Conservation (phyloP, 2,888 invertebrate species). For the Leucania comma region DNA sequence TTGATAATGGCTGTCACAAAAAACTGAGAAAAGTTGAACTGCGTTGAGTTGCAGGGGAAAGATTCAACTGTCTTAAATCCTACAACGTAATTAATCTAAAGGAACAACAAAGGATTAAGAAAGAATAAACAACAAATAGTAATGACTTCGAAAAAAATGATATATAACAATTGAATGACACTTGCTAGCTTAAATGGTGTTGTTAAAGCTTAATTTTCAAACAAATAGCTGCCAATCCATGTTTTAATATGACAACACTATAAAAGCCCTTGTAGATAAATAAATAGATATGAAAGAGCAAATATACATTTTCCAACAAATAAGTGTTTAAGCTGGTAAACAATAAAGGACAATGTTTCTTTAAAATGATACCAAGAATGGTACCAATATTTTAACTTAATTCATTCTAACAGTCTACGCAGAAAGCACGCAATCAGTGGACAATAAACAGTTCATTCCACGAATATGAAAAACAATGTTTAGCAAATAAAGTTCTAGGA, state of each 20-base stretch:
- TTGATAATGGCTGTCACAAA: neutral
- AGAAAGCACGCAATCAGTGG: conserved; percentile 22
- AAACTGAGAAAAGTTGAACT: neutral
- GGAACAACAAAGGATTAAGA: neutral
- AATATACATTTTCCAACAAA: too few species aligned
- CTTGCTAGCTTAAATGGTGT: neutral
- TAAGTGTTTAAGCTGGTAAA: neutral
- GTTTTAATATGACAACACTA: too few species aligned
- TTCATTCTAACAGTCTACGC: neutral
- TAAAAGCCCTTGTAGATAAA: too few species aligned
- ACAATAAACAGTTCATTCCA: conserved; percentile 27
- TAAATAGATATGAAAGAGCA: too few species aligned
- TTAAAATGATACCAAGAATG: neutral
- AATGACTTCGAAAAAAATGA: too few species aligned
- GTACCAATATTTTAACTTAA: neutral
- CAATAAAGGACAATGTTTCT: neutral
- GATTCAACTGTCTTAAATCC: neutral
- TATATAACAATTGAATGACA: too few species aligned
- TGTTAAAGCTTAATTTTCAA: neutral
- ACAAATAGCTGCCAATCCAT: too few species aligned
- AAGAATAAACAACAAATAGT: neutral
- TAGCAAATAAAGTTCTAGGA: conserved; percentile 39
- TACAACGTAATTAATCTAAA: neutral
- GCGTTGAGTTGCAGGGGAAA: neutral
- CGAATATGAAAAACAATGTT: conserved; percentile 36